Percentiles rank a stretch among this genome's conserved stretches.
phyloP scores from a whole-genome alignment of 2,888 invertebrate genomes.

The Lepeophtheirus nordmannii region DNA sequence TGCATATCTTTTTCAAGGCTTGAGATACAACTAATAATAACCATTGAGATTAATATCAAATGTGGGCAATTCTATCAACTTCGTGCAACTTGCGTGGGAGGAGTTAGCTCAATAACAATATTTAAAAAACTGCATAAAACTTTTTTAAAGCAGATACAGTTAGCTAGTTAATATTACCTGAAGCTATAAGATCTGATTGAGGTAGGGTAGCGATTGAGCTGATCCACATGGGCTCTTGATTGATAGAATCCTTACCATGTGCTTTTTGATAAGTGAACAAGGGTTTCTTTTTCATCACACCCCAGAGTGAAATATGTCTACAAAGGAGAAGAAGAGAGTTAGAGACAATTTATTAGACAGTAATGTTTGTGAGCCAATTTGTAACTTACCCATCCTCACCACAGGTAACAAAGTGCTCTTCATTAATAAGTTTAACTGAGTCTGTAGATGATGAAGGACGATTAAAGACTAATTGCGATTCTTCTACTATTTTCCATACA shows the following conservation, averaged over 20 bases:
- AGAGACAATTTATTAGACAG: conserved; percentile 25
- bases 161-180: conserved; percentile 39
- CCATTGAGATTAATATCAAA: too few relatives aligned
- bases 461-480: conserved; percentile 86
- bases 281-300: conserved; percentile 69
- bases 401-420: conserved; percentile 80
- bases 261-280: conserved; percentile 50
- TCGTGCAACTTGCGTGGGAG: too few relatives aligned
- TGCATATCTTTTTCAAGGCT: too few relatives aligned
- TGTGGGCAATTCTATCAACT: too few relatives aligned
- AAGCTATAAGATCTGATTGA: conserved; percentile 76
- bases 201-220: conserved; percentile 58
- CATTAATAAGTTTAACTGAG: conserved; percentile 72
- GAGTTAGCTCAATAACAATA: too few relatives aligned
- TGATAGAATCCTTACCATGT: conserved; percentile 39
- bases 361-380: conserved; percentile 5
- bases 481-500: conserved; percentile 93
- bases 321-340: conserved; percentile 28
- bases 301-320: conserved; percentile 59
- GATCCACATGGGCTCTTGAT: conserved; percentile 58
- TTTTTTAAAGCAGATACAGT: too few relatives aligned
- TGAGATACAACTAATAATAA: too few relatives aligned
- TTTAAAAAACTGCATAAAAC: too few relatives aligned
- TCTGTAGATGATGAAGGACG: conserved; percentile 70
- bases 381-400: conserved; percentile 64